A percentile compares a stretch with the other conserved stretches of the same genome.
phyloP scores from a whole-genome alignment of 1,140 invertebrate species.

The Radopholus similis region DNA sequence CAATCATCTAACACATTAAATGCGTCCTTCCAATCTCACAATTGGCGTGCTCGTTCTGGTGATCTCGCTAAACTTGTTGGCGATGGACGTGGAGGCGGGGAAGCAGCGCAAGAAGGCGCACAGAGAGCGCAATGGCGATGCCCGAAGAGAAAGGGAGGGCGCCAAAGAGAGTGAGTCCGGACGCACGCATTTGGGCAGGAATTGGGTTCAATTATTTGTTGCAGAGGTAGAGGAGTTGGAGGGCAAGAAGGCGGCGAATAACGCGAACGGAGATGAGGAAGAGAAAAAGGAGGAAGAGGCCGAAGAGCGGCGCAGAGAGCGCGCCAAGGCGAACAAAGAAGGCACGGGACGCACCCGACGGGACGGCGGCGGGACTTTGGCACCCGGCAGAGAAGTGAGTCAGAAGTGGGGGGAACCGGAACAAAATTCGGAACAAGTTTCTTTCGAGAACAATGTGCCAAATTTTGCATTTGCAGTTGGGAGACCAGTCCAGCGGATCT shows the following conservation, averaged over 20 bases:
- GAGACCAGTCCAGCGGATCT: no score
- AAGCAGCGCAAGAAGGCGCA: not conserved
- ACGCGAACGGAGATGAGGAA: not conserved
- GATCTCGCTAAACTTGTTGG: not conserved
- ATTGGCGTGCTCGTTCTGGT: not conserved
- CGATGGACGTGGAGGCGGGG: not conserved
- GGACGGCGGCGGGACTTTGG: not conserved
- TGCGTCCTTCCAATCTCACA: not conserved
- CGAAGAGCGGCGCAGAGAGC: not conserved
- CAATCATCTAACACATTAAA: not conserved
- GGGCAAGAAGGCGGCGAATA: conserved; percentile 3
- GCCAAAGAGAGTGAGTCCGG: not conserved
- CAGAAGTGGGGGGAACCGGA: not conserved
- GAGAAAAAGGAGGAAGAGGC: not conserved
- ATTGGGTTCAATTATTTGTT: not conserved
- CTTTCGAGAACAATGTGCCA: not conserved
- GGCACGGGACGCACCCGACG: not conserved
- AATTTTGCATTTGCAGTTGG: no score
- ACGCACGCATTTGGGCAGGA: not conserved
- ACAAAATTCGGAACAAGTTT: not conserved
- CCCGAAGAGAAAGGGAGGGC: not conserved
- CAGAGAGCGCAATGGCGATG: not conserved
- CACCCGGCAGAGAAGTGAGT: no score
- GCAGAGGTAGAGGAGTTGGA: conserved; percentile 10
- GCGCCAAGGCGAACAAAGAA: not conserved